Evolutionary conservation across 1,140 invertebrate species (phyloP), one percentile per base, ranked within the genome.

Genomic region (Drosophila grimshawi): DNA sequence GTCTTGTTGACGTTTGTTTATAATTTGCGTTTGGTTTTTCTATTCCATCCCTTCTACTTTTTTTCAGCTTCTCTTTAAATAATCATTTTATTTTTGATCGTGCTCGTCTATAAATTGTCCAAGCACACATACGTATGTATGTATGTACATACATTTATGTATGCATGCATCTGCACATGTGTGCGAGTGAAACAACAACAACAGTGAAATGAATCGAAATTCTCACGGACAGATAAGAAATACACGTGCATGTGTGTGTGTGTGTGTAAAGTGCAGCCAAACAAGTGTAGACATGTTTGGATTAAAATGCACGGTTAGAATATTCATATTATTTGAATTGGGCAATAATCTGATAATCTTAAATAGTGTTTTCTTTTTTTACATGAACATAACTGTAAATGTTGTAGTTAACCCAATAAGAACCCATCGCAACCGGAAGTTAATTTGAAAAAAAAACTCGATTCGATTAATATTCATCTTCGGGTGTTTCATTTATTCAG

Each of bases 11-110:
- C 51, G 67, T 72, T 83, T 80, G 81, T 80, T 81, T 81, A 81
- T 78, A 78, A 78, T 81, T 81, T 81, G 74, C 68, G 64, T 70
- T 55, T 63, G 48, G 5, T 55, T 52, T 60, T 51, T n/a, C 0
- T 35, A 29, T 45, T 5, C 5, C 6, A 6, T 74, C 63, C 45
- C 55, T 65, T 76, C 48, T 60, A 43, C 53, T 68, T 73, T 51
- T 81, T 49, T 68, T 80, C 49, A 80, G 19, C 19, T 19, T 19
- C 19, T 19, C 19, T 19, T 19, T 19, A 80, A 80, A 80, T 80
- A 80, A 80, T 80, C 78, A 80, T 80, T 80, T 80, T 80, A 80
- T 76, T 81, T 80, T 76, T 66, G 78, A 81, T 76, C 78, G 45
- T 71, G 75, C 60, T 80, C 70, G 78, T 30, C 71, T 59, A 80